A percentile compares a stretch with the other conserved stretches of the same genome.
These are phyloP conservation scores for Psammodynastes pulverulentus DNA, from an alignment of 2,113 vertebrate species.

Conservation along the genomic window DNA sequence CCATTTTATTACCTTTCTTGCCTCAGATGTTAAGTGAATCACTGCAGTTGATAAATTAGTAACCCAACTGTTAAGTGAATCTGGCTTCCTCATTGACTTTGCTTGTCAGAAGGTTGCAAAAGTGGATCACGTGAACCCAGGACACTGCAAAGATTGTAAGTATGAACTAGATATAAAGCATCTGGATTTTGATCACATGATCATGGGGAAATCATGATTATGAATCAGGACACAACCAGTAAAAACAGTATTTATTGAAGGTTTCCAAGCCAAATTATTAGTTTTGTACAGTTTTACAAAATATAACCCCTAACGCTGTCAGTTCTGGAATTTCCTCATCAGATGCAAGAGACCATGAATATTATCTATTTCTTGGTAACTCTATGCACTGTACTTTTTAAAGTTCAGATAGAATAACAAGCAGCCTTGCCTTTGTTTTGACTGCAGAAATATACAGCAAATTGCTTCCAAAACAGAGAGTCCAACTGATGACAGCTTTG, in stretches of 20 bases:
- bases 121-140: too few species aligned
- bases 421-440: neutral
- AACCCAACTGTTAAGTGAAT: too few species aligned
- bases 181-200: too few species aligned
- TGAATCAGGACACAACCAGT: conserved; percentile 10
- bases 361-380: neutral
- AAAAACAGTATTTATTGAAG: neutral
- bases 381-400: conserved; percentile 3
- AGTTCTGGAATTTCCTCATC: conserved; percentile 4
- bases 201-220: conserved; percentile 3
- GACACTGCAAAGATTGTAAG: too few species aligned
- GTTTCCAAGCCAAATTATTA: neutral
- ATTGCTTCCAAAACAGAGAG: neutral
- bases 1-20: too few species aligned
- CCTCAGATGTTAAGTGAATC: too few species aligned
- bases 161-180: too few species aligned
- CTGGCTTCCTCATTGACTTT: too few species aligned
- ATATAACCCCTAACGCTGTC: neutral
- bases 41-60: too few species aligned
- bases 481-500: neutral
- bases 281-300: neutral
- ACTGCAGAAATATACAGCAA: neutral
- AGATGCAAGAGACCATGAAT: neutral
- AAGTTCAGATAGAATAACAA: neutral
- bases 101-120: too few species aligned